Evolutionary conservation across 2,797 vertebrate species (phyloP).

Genomic region (Microchirus variegatus): DNA sequence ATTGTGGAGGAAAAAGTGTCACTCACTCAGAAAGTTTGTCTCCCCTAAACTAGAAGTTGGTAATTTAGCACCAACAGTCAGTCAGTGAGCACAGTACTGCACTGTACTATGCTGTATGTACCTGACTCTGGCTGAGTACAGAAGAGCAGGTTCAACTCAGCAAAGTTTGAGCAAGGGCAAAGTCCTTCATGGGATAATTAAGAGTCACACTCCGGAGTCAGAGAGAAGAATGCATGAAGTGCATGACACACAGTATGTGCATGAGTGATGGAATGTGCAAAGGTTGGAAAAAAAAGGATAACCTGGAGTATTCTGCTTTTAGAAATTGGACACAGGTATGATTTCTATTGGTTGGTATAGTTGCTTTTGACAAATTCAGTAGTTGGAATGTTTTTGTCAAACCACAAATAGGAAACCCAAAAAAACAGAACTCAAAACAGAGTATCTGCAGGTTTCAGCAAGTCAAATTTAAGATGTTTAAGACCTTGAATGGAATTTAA

Average conservation of each 20-base stretch:
- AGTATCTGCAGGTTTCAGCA: too few species aligned
- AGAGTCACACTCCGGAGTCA: conserved; percentile 6
- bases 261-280: neutral
- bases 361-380: neutral
- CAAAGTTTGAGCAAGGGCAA: conserved; percentile 53
- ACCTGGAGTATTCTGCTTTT: too few species aligned
- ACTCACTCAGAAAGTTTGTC: conserved; percentile 18
- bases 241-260: too few species aligned
- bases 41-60: conserved; percentile 15
- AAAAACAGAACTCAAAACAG: too few species aligned
- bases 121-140: conserved; percentile 25
- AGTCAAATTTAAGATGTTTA: too few species aligned
- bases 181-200: conserved; percentile 33
- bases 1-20: conserved; percentile 1
- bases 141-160: conserved; percentile 47
- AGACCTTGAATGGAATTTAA: too few species aligned
- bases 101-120: conserved; percentile 14
- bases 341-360: neutral
- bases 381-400: too few species aligned
- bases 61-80: conserved; percentile 13
- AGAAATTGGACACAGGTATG: neutral
- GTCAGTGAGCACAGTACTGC: conserved; percentile 1
- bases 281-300: neutral
- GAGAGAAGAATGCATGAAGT: neutral
- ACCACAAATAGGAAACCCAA: too few species aligned